These are phyloP conservation scores for Petrocephalus sullivani DNA, from an alignment of 2,797 vertebrate genomes.

Conservation along the genomic window DNA sequence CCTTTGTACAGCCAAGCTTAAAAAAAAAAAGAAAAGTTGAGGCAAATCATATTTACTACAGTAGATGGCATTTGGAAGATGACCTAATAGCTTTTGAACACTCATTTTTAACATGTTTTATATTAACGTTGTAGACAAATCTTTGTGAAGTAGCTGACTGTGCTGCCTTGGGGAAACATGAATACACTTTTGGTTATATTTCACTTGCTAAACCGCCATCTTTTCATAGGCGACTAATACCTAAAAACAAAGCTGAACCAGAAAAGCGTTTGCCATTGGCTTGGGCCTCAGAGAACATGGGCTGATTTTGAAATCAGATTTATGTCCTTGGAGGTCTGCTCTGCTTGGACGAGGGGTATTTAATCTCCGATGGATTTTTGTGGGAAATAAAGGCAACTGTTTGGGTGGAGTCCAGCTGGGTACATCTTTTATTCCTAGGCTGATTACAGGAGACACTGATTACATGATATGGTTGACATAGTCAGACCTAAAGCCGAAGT, in stretches of 20 bases:
- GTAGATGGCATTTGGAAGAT: constrained; percentile 34
- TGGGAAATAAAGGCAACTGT: constrained; percentile 30
- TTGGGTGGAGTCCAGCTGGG: constrained; percentile 20
- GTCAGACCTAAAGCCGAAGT: background rate
- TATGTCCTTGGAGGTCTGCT: constrained; percentile 33
- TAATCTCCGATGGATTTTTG: constrained; percentile 36
- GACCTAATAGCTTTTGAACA: constrained; percentile 21
- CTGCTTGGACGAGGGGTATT: constrained; percentile 40
- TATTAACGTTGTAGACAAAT: constrained; percentile 30
- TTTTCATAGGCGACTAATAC: constrained; percentile 52
- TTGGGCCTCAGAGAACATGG: constrained; percentile 38
- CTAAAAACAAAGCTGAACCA: constrained; percentile 63
- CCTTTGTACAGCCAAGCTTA: constrained; percentile 23
- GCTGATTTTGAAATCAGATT: constrained; percentile 40
- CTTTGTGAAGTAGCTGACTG: constrained; percentile 35
- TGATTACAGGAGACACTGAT: background rate
- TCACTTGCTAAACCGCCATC: constrained; percentile 57
- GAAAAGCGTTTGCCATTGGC: constrained; percentile 49
- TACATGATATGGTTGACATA: background rate
- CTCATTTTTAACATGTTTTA: constrained; percentile 13
- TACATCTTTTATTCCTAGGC: constrained; percentile 22
- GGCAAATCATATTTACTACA: constrained; percentile 30
- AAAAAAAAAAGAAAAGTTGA: background rate
- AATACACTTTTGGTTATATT: constrained; percentile 54
- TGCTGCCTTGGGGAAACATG: constrained; percentile 48